A percentile compares a stretch with the other conserved stretches of the same genome.
Evolutionary conservation across 2,113 vertebrate species (phyloP).

Genomic region (Acrocephalus kingi): DNA sequence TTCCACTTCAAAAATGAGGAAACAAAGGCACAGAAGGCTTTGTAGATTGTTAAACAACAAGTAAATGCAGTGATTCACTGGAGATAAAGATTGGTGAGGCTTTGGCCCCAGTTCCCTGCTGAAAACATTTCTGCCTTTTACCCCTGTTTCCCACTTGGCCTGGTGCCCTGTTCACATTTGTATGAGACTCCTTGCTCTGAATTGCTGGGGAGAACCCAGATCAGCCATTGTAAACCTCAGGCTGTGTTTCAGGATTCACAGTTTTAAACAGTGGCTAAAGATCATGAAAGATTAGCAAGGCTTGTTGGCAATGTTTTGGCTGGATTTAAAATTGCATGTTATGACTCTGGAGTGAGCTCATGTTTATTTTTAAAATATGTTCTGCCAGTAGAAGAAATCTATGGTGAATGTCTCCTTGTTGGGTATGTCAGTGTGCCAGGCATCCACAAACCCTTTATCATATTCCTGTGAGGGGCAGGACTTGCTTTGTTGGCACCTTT

Average conservation of each 20-base stretch:
- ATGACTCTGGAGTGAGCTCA: constrained; percentile 33
- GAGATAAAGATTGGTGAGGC: neutral
- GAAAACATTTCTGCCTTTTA: neutral
- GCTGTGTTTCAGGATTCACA: neutral
- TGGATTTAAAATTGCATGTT: constrained; percentile 24
- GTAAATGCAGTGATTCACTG: neutral
- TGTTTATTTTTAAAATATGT: constrained; percentile 52
- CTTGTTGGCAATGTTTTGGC: constrained; percentile 12
- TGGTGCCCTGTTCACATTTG: neutral
- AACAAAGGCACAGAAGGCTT: neutral
- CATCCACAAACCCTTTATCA: neutral
- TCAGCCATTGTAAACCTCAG: neutral
- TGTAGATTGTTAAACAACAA: neutral
- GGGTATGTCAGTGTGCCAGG: constrained; percentile 10
- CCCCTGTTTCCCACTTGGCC: neutral
- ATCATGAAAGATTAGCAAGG: neutral
- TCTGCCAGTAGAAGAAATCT: neutral
- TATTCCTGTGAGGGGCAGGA: neutral
- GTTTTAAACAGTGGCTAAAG: neutral
- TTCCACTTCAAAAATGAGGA: neutral
- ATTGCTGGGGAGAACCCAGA: neutral
- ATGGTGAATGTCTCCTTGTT: constrained; percentile 49
- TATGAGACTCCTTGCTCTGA: neutral
- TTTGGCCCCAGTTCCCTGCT: neutral
- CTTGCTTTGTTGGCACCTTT: neutral